Percentiles rank a stretch among this genome's conserved stretches.
Conservation (phyloP, 2,113 vertebrate genomes). For the Alouatta palliata region DNA sequence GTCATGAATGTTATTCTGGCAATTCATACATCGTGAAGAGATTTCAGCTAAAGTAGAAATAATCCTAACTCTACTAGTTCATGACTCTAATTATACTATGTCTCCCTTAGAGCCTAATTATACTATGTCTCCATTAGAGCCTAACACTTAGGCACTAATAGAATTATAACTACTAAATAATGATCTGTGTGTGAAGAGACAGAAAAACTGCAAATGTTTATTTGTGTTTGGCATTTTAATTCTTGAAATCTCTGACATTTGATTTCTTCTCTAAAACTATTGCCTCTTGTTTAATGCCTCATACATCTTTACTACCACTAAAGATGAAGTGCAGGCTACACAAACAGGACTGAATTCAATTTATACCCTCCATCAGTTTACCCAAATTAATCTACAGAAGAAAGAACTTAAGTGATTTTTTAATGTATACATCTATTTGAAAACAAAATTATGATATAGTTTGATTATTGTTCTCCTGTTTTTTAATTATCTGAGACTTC, state of each 20-base stretch:
- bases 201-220: not conserved
- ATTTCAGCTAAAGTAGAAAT: not conserved
- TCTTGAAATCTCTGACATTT: not conserved
- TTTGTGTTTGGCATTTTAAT: conserved; percentile 12
- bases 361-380: not conserved
- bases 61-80: not conserved
- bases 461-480: not conserved
- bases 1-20: not conserved
- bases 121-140: not conserved
- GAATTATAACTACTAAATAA: not conserved
- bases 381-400: not conserved
- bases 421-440: not conserved
- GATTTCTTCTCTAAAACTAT: not conserved
- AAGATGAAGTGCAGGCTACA: not conserved
- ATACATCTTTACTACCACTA: not conserved
- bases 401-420: not conserved
- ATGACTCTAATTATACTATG: not conserved
- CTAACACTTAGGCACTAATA: not conserved
- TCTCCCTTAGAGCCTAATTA: not conserved
- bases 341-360: not conserved
- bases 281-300: not conserved
- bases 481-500: not conserved
- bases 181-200: not conserved
- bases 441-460: not conserved
- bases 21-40: not conserved